Evolutionary conservation across 1,140 invertebrate species (phyloP), one percentile per base, ranked within the genome.

Genomic region (Panagrolaimus sp.): DNA sequence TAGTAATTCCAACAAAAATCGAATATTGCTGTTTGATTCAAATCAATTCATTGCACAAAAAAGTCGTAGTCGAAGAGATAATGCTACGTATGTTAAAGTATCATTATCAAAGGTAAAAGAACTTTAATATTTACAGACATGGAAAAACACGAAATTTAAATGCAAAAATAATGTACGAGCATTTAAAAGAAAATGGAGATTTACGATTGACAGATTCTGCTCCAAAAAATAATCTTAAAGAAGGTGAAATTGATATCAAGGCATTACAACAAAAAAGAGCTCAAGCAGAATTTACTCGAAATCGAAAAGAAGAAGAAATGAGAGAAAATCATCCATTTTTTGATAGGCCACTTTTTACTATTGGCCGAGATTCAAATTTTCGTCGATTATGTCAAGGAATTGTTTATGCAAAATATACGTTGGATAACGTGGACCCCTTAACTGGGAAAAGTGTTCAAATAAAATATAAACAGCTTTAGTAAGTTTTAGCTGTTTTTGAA

Each of bases 281-380:
- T 82, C 94, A 98, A 85, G 96, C 96, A 0, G 96, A 99, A 86
- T 96, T 98, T 89, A 89, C 95, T n/a, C 44, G 79, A 61, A 81
- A 81, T 67, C 74, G 79, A 66, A 83, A 83, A 31, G 79, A 83
- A 70, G 81, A 98, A 84, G 96, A 99, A 84, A 86, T 99, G 43
- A 84, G 96, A 61, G 96, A 99, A 85, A 99, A 99, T 84, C 96
- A 99, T 86, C 96, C 96, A 0, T 90, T 94, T 73, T 99, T 99
- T 84, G 96, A 99, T 82, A 97, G 94, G 0, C 96, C 96, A 0
- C 86, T 76, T 5, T 99, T 27, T 93, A 98, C 83, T 87, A 92
- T 99, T 48, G 94, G 95, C 1, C 87, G 96, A 9, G 95, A 98
- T 84, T 82, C 77, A 8, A 62, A 69, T 44, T 94, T 99, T 83